Conservation (phyloP, 2,888 invertebrate genomes). For the Polyommatus icarus region DNA sequence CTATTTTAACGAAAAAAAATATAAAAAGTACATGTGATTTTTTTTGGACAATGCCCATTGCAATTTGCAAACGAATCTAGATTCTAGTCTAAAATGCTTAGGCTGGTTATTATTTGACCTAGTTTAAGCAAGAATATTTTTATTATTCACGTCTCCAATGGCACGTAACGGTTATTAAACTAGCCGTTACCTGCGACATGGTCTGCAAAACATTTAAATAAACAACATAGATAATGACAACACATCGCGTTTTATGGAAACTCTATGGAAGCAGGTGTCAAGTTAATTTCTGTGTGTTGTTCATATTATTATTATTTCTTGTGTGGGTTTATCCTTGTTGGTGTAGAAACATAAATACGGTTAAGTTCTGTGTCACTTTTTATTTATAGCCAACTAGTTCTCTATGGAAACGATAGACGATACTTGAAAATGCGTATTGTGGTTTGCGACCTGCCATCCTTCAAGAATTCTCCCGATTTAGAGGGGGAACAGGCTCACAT, state of each 20-base stretch:
- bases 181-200: constrained; percentile 7
- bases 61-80: neutral
- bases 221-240: neutral
- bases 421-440: no score
- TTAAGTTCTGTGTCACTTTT: neutral
- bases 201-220: constrained; percentile 6
- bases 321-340: neutral
- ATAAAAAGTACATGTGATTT: no score
- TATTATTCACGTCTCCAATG: neutral
- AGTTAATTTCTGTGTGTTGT: no score
- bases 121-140: neutral
- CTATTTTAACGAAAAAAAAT: no score
- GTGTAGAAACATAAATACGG: neutral
- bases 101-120: neutral
- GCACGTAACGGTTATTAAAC: neutral
- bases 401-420: no score
- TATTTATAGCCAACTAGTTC: no score
- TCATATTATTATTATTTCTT: neutral
- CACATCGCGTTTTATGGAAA: no score
- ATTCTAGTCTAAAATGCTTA: neutral
- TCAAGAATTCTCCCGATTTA: no score
- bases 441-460: no score
- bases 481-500: no score
- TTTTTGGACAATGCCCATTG: no score
- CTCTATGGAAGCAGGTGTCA: no score